phyloP scores from a whole-genome alignment of 2,888 invertebrate species.

The Poecilus cupreus region DNA sequence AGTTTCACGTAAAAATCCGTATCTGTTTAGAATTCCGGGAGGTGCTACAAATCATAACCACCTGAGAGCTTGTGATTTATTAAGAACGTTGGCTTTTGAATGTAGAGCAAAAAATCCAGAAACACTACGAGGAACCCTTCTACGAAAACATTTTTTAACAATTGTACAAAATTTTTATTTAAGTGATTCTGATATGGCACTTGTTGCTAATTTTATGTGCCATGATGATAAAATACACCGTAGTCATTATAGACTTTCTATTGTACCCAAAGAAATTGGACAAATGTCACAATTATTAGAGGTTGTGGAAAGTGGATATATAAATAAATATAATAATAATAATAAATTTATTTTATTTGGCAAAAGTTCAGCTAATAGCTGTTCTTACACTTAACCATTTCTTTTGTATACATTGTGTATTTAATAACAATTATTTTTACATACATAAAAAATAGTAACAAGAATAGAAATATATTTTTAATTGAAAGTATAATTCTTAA shows the following conservation, averaged over 20 bases:
- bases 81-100: conserved; percentile 61
- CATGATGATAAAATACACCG: conserved; percentile 65
- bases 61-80: conserved; percentile 63
- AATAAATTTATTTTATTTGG: no score
- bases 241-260: conserved; percentile 63
- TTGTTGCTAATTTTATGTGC: conserved; percentile 64
- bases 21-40: conserved; percentile 58
- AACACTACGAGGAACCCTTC: conserved; percentile 62
- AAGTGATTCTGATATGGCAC: conserved; percentile 62
- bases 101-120: conserved; percentile 62
- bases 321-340: neutral
- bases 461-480: no score
- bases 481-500: no score
- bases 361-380: no score
- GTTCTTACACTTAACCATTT: no score
- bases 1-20: neutral
- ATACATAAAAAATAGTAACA: no score
- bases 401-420: no score
- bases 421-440: no score
- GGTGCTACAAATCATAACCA: conserved; percentile 45
- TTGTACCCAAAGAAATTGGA: conserved; percentile 62
- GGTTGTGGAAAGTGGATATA: conserved; percentile 3
- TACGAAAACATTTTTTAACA: conserved; percentile 65
- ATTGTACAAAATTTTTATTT: conserved; percentile 62
- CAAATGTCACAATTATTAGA: conserved; percentile 63